Evolutionary conservation across 30 jellyfish, hydroid and myxozoan genomes (phyloP).

Genomic region (Kudoa iwatai): DNA sequence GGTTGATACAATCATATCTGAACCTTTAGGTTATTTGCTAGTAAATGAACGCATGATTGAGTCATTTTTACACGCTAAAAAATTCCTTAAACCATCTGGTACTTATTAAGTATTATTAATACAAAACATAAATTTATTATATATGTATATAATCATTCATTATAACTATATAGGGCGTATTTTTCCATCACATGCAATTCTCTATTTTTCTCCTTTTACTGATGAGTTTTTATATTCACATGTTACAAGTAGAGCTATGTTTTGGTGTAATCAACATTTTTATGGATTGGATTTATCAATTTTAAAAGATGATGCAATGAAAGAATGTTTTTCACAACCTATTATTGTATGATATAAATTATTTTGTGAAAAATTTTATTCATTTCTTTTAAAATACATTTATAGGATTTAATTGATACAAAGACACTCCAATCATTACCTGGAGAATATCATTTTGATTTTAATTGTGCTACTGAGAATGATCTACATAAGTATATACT

Average conservation of each 20-base stretch:
- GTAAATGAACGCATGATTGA: constrained; percentile 77
- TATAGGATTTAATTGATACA: neutral
- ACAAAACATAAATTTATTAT: neutral
- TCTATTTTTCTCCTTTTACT: constrained; percentile 66
- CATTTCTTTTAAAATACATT: neutral
- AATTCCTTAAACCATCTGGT: constrained; percentile 68
- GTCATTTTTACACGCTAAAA: constrained; percentile 57
- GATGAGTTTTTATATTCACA: constrained; percentile 67
- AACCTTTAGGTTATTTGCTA: constrained; percentile 86
- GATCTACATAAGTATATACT: too few relatives aligned
- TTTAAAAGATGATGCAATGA: constrained; percentile 43
- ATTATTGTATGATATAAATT: constrained; percentile 18
- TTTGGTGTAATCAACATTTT: constrained; percentile 56
- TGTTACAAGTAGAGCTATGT: constrained; percentile 31
- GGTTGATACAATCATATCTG: constrained; percentile 50
- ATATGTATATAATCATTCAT: neutral
- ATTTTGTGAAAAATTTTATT: neutral
- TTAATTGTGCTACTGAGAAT: too few relatives aligned
- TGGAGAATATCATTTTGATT: too few relatives aligned
- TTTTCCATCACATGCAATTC: constrained; percentile 61
- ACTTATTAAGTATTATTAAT: neutral
- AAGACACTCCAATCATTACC: neutral
- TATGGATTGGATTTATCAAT: constrained; percentile 64
- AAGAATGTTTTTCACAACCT: constrained; percentile 65
- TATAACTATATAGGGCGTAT: constrained; percentile 16